A percentile compares a stretch with the other conserved stretches of the same genome.
phyloP scores from a whole-genome alignment of 2,888 invertebrate species.

The Athalia rosae region DNA sequence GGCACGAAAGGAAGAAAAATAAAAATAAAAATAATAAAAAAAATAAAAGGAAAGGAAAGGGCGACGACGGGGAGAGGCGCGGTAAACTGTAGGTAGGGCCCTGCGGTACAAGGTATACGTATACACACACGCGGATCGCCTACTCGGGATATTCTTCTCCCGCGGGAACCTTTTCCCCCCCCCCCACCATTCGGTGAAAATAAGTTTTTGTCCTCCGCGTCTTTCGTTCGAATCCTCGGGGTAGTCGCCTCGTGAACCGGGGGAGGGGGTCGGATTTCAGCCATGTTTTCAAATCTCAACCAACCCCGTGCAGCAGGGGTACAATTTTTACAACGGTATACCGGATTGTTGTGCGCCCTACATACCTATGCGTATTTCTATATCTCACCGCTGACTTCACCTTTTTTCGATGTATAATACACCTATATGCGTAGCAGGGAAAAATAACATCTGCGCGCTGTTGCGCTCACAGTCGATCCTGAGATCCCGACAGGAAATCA shows the following conservation, averaged over 20 bases:
- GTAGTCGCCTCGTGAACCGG: constrained; percentile 9
- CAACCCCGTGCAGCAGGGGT: background rate
- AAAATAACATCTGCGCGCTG: constrained; percentile 65
- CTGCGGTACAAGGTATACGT: too few species aligned
- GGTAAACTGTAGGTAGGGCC: constrained; percentile 4
- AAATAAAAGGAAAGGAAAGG: background rate
- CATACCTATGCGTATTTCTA: constrained; percentile 61
- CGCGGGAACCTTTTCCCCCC: background rate
- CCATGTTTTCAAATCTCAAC: constrained; percentile 27
- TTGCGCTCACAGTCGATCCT: constrained; percentile 60
- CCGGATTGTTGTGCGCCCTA: constrained; percentile 52
- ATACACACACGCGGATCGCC: too few species aligned
- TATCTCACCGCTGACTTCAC: constrained; percentile 67
- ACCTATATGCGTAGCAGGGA: background rate
- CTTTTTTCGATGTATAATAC: constrained; percentile 55
- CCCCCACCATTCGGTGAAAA: constrained; percentile 58
- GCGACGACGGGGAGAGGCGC: background rate
- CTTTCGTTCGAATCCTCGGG: constrained; percentile 30
- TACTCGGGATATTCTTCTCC: background rate
- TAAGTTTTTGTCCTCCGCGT: constrained; percentile 60
- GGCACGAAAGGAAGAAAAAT: background rate
- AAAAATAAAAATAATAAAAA: background rate
- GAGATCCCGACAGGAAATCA: constrained; percentile 59
- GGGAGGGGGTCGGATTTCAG: constrained; percentile 29
- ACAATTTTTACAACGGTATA: too few species aligned